Conservation (phyloP, 1,140 invertebrate species). For the Sarcophaga bullata region DNA sequence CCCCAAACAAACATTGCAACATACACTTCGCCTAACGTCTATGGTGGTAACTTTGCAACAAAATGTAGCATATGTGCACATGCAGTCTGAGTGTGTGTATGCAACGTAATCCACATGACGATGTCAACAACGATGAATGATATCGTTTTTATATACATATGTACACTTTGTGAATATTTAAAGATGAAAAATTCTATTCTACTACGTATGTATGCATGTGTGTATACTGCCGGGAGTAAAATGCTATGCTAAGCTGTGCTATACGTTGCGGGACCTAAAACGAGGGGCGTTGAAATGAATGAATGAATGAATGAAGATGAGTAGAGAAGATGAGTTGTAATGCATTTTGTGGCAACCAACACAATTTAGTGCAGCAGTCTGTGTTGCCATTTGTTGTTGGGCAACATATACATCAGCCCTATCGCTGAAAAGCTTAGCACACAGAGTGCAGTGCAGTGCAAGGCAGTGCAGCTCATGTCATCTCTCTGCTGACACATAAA, state of each 20-base stretch:
- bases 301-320: background rate
- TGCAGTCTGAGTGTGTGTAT: too few relatives aligned
- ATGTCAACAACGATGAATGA: background rate
- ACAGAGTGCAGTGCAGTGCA: too few relatives aligned
- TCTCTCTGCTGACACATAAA: too few relatives aligned
- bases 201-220: background rate
- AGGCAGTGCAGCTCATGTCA: too few relatives aligned
- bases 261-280: background rate
- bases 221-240: background rate
- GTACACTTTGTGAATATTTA: background rate
- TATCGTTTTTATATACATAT: slow-evolving; percentile 10
- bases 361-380: slow-evolving; percentile 7
- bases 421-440: background rate
- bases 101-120: background rate
- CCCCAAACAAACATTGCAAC: background rate
- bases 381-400: slow-evolving; percentile 1
- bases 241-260: background rate
- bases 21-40: background rate
- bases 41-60: too few relatives aligned
- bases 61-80: too few relatives aligned
- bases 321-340: background rate
- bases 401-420: background rate
- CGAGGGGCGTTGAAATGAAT: background rate
- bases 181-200: background rate
- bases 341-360: slow-evolving; percentile 21